Base-by-base conservation (phyloP, 2,113 vertebrate genomes). In the Notarius quadriscutis region DNA sequence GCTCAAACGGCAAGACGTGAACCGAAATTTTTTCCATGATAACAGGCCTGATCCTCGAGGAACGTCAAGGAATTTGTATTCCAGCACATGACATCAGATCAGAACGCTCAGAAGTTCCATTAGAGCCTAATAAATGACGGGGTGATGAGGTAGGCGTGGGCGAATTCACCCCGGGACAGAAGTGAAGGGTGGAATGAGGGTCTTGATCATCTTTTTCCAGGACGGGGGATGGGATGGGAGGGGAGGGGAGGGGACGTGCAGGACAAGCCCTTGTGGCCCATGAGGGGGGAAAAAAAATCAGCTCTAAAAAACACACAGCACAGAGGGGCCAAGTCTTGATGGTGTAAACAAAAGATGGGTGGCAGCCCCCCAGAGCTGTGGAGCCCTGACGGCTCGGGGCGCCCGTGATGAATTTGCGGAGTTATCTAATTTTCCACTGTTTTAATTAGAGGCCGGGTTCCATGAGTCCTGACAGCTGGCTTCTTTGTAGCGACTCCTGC, bases 371-470 rank as follows among this genome's bases (percentile, higher is more conserved):
- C 92, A 48, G 58, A 81, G 30, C 11, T 85, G 96, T 90, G n/a
- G 84, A 51, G 74, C 94, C 93, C 94, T 96, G 97, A 97, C 97
- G 96, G 96, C 96, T 95, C 93, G 95, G 92, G 94, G 96, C 96
- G 93, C 96, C 96, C 93, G 96, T 98, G 97, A 99, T 98, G 96
- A 95, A 99, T 99, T 94, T 96, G 94, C 95, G 94, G 96, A 97
- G 97, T 97, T 99, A 98, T 99, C 97, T 98, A 96, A 98, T 97
- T 99, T 99, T 99, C 98, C 97, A 98, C 97, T 98, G 97, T 98
- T 99, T 98, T 98, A 98, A 99, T 99, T 98, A 98, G 97, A 97
- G 96, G 96, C 96, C 96, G 94, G 95, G 96, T 95, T 92, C 96
- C 93, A 92, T 96, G 97, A 99, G 97, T 94, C 95, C 95, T 95